These are phyloP conservation scores for Bucco capensis DNA, from an alignment of 2,113 vertebrate genomes.

Conservation along the genomic window DNA sequence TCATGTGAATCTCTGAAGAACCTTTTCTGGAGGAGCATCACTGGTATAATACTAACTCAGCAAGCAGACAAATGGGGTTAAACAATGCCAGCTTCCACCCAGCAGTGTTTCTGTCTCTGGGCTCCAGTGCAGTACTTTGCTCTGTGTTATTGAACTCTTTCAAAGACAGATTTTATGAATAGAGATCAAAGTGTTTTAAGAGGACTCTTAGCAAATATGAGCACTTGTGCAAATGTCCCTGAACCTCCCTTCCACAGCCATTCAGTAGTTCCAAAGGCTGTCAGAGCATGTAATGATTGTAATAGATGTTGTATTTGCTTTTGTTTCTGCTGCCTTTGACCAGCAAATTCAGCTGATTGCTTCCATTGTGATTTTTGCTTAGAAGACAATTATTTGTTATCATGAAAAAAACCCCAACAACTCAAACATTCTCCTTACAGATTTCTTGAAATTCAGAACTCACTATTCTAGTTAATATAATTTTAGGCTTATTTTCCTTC, in stretches of 20 bases:
- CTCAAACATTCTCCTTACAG: neutral
- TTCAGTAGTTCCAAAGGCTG: slow-evolving; percentile 64
- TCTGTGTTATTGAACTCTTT: slow-evolving; percentile 60
- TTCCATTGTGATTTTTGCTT: slow-evolving; percentile 56
- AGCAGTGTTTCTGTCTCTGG: neutral
- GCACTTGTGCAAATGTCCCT: slow-evolving; percentile 67
- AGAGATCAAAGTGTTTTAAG: slow-evolving; percentile 60
- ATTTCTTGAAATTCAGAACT: slow-evolving; percentile 19
- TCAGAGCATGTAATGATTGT: slow-evolving; percentile 59
- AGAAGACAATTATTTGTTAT: slow-evolving; percentile 47
- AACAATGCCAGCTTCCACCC: neutral
- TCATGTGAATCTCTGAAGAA: neutral
- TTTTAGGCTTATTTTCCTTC: neutral
- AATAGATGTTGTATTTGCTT: slow-evolving; percentile 67
- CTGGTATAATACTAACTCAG: neutral
- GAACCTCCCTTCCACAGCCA: slow-evolving; percentile 13
- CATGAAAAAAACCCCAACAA: neutral
- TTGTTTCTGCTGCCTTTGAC: slow-evolving; percentile 64
- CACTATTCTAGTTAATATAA: neutral
- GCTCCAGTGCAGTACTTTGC: slow-evolving; percentile 55
- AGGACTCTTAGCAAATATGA: slow-evolving; percentile 65
- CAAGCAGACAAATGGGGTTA: neutral
- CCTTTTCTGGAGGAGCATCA: neutral
- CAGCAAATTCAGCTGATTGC: slow-evolving; percentile 39
- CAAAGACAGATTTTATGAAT: slow-evolving; percentile 49